Conservation (phyloP, 2,888 invertebrate species). For the Napeogenes sylphis region DNA sequence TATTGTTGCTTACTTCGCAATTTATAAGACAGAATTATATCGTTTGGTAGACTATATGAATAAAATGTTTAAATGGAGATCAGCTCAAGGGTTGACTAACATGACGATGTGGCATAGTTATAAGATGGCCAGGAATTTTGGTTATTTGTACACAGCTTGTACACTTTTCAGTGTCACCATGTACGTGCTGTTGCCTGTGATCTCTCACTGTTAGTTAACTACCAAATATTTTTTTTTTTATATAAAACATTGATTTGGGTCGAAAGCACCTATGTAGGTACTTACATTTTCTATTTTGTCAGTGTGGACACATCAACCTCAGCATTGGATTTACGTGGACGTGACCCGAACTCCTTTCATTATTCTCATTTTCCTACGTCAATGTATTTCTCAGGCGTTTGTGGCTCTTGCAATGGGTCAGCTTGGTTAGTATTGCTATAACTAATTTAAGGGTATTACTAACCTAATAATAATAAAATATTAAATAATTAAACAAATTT, state of each 20-base stretch:
- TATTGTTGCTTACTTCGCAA: constrained; percentile 55
- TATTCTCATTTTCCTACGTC: constrained; percentile 46
- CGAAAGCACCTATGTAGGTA: background rate
- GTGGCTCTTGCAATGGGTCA: constrained; percentile 64
- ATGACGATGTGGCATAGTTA: constrained; percentile 63
- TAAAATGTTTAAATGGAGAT: constrained; percentile 55
- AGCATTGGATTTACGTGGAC: constrained; percentile 57
- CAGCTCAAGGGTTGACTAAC: constrained; percentile 61
- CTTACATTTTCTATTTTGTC: constrained; percentile 12
- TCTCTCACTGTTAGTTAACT: constrained; percentile 55
- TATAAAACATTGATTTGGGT: background rate
- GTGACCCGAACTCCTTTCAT: constrained; percentile 40
- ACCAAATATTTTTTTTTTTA: constrained; percentile 9
- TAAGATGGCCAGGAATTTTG: constrained; percentile 51
- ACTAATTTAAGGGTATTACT: background rate
- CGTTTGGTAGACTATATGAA: constrained; percentile 53
- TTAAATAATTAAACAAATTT: too few relatives aligned
- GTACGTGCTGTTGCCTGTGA: constrained; percentile 54
- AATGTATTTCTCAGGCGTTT: constrained; percentile 53
- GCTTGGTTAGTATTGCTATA: constrained; percentile 43
- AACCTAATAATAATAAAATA: too few relatives aligned
- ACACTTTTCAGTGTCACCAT: constrained; percentile 60
- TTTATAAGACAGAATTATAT: constrained; percentile 50
- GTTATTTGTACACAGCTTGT: constrained; percentile 59
- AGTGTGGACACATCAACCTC: constrained; percentile 57